Evolutionary conservation across 2,797 vertebrate genomes (phyloP).

Genomic region (Eulemur coronatus): DNA sequence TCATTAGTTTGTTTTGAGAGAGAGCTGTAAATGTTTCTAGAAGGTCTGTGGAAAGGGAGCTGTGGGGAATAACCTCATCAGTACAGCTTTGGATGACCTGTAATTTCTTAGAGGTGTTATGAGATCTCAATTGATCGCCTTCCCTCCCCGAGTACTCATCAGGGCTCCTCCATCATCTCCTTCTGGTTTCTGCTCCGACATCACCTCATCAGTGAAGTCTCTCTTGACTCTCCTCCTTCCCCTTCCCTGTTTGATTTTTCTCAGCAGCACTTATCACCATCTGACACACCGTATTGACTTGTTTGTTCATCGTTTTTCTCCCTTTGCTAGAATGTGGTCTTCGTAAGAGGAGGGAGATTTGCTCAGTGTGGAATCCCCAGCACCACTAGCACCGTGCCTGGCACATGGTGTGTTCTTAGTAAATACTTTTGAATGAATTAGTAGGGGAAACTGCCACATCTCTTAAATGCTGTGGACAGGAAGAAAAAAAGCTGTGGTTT

Average conservation of each 20-base stretch:
- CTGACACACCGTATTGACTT: neutral
- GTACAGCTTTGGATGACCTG: neutral
- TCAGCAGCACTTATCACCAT: neutral
- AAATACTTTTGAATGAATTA: neutral
- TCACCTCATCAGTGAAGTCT: neutral
- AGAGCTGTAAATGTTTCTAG: neutral
- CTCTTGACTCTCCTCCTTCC: neutral
- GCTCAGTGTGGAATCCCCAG: neutral
- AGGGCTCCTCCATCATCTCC: neutral
- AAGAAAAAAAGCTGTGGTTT: neutral
- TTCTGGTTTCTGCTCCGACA: neutral
- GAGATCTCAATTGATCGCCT: neutral
- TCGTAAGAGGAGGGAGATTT: neutral
- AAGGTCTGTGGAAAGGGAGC: neutral
- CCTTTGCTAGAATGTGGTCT: neutral
- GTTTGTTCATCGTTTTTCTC: neutral
- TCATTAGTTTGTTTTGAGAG: conserved; percentile 61
- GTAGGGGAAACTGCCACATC: neutral
- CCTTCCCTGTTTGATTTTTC: neutral
- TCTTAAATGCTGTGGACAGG: neutral
- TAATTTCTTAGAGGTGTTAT: neutral
- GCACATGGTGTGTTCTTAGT: neutral
- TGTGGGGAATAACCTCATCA: neutral
- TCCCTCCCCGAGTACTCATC: neutral
- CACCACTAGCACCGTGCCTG: neutral